phyloP scores from a whole-genome alignment of 2,113 vertebrate species.

The Lates calcarifer region DNA sequence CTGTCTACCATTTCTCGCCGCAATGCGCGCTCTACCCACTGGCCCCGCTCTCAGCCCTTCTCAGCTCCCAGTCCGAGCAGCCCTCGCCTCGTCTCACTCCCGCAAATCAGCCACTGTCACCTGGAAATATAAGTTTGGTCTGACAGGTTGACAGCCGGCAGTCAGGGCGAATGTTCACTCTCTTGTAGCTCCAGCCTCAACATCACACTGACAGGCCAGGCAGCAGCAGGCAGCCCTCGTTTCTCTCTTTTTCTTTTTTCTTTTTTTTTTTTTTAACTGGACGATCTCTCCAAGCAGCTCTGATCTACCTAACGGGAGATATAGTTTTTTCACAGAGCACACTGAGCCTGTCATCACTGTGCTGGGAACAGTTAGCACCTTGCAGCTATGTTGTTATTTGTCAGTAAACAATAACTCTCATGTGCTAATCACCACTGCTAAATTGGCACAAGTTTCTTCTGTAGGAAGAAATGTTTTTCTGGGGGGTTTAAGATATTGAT shows the following conservation, averaged over 20 bases:
- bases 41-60: slow-evolving; percentile 7
- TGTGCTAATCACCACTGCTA: neutral
- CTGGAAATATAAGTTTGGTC: slow-evolving; percentile 63
- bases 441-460: no score
- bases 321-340: neutral
- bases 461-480: neutral
- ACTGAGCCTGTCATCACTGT: slow-evolving; percentile 4
- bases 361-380: slow-evolving; percentile 10
- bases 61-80: slow-evolving; percentile 13
- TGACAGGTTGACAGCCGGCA: slow-evolving; percentile 72
- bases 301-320: slow-evolving; percentile 19
- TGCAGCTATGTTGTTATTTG: slow-evolving; percentile 22
- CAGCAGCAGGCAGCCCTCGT: slow-evolving; percentile 15
- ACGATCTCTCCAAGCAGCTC: slow-evolving; percentile 24
- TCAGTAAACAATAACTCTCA: neutral
- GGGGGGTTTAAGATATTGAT: no score
- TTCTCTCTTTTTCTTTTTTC: neutral
- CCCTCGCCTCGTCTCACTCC: slow-evolving; percentile 24
- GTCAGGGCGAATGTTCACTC: slow-evolving; percentile 50
- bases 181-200: slow-evolving; percentile 37
- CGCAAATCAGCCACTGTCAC: slow-evolving; percentile 60
- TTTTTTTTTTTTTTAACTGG: slow-evolving; percentile 15
- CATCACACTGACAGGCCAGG: slow-evolving; percentile 55
- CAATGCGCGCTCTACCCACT: neutral
- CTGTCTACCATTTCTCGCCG: neutral